phyloP scores from a whole-genome alignment of 2,113 vertebrate genomes.

The Ictalurus punctatus region DNA sequence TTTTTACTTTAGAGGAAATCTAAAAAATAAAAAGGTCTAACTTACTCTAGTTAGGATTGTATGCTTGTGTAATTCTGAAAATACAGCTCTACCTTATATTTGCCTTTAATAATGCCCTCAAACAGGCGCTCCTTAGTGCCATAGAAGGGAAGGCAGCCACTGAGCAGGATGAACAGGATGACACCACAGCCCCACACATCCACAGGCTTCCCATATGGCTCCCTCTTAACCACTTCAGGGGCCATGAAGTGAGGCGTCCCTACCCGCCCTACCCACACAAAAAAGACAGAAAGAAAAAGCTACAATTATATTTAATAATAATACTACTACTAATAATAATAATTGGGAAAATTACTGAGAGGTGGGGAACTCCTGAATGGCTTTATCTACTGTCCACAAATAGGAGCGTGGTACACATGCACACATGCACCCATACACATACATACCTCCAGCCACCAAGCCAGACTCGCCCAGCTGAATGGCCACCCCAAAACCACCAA shows the following conservation, averaged over 20 bases:
- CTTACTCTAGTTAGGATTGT: background rate
- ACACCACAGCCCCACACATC: slow-evolving; percentile 99
- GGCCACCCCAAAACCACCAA: slow-evolving; percentile 96
- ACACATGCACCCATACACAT: background rate
- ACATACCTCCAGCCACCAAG: slow-evolving; percentile 94
- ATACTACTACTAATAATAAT: background rate
- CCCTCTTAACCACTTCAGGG: slow-evolving; percentile 97
- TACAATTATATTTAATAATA: background rate
- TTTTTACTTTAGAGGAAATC: background rate
- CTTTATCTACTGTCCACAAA: background rate
- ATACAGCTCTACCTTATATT: slow-evolving; percentile 88
- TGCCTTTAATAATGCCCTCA: slow-evolving; percentile 98
- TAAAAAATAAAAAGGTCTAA: background rate
- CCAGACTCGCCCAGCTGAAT: slow-evolving; percentile 97
- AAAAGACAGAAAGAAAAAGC: background rate
- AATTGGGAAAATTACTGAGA: background rate
- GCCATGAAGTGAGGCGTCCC: slow-evolving; percentile 99
- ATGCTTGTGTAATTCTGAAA: slow-evolving; percentile 4
- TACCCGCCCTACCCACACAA: slow-evolving; percentile 81
- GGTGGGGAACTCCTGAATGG: background rate
- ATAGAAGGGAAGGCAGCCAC: slow-evolving; percentile 97
- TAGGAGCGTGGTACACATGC: background rate
- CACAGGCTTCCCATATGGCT: slow-evolving; percentile 97
- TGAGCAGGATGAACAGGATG: slow-evolving; percentile 97
- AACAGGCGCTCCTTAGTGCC: slow-evolving; percentile 98